Conservation (phyloP, 2,113 vertebrate genomes). For the Pleuronectes platessa region DNA sequence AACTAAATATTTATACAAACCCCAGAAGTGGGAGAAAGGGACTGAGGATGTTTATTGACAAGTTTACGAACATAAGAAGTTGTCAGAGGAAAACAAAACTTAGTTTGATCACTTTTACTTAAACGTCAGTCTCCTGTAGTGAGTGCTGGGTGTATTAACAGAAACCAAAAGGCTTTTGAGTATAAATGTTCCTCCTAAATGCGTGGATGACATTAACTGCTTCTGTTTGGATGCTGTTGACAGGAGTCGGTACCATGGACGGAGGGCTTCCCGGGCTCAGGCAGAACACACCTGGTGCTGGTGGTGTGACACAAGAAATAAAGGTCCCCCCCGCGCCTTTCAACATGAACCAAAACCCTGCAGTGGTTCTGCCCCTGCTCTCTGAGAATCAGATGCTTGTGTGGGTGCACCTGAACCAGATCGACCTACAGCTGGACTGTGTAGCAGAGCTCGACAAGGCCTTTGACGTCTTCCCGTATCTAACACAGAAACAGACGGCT, state of each 20-base stretch:
- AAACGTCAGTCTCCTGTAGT: no score
- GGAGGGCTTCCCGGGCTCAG: neutral
- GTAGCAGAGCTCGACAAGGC: conserved; percentile 83
- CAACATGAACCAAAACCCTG: conserved; percentile 41
- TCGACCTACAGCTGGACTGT: conserved; percentile 69
- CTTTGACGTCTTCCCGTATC: conserved; percentile 89
- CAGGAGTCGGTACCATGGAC: neutral
- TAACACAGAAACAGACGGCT: conserved; percentile 79
- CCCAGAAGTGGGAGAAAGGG: no score
- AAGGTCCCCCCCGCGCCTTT: neutral
- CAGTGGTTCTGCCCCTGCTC: conserved; percentile 84
- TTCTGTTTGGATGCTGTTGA: neutral
- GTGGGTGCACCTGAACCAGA: conserved; percentile 83
- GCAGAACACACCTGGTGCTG: neutral
- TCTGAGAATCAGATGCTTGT: conserved; percentile 82
- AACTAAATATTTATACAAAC: no score
- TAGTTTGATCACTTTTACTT: no score
- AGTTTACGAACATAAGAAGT: no score
- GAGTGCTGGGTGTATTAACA: no score
- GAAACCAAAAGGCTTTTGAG: no score
- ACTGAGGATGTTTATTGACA: neutral
- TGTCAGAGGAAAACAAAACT: no score
- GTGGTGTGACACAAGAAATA: accelerated
- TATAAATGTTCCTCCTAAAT: neutral
- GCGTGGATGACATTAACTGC: neutral